Evolutionary conservation across 2,797 vertebrate genomes (phyloP), one percentile per base, ranked within the genome.

Genomic region (Neosalanx taihuensis): DNA sequence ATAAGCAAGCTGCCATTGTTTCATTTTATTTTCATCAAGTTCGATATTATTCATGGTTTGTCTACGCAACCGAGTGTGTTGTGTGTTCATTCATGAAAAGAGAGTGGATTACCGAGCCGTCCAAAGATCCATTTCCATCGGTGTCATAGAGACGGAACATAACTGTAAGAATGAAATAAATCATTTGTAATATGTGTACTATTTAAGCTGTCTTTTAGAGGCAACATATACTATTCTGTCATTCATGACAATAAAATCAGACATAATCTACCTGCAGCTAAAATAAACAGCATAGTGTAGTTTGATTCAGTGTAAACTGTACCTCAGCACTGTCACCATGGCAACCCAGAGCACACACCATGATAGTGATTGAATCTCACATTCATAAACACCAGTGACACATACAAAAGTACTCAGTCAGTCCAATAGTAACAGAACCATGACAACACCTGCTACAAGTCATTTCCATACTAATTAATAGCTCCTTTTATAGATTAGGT

Each of bases 141-240:
- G 95, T 96, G 86, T 98, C 96, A 74, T 98, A 97, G 74, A 97
- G 94, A 29, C 95, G 95, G 89, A 98, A 98, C 96, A 97, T 98
- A 88, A 98, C 96, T 98, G 86, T 70, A 85, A 18, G 84, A 86
- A 78, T 37, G 35, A 75, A 59, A 81, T 86, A 18, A 51, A 51
- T 51, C 15, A 18, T 51, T 13, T 51, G 15, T 3, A 51, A 5
- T 15, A 15, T 51, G 13, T 51, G 49, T 15, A 15, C 49, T 13
- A 51, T 64, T 64, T 41, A 18, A 64, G 37, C 35, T 26, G 64
- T 26, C 13, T 26, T 20, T 51, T 12, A 53, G 46, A 67, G 17
- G 64, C 64, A 64, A 37, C 35, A 10, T 37, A 1, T 6, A 37
- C 6, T 37, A 37, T 37, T 37, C 35, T 10, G 35, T 37, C 35